Base-by-base conservation (phyloP, 2,888 invertebrate species). In the Metalampra italica region DNA sequence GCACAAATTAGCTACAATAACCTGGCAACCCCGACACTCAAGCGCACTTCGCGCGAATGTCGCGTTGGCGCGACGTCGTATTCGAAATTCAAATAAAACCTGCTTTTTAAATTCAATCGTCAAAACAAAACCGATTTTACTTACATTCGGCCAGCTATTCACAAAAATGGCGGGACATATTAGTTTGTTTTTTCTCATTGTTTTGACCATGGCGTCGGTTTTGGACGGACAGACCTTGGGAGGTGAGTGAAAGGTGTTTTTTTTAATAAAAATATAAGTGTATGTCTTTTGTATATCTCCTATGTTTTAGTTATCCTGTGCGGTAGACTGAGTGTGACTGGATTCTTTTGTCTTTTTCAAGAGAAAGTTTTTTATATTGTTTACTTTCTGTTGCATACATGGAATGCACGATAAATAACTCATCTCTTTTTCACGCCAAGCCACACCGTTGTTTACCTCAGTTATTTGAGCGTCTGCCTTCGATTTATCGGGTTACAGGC, bases 161-260 rank as follows among this genome's bases (percentile, higher is more conserved):
- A 29, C 42, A 11, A 75, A 68, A 72, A 81, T 80, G 78, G 65
- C 59, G 59, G 63, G 60, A 50, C 59, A 62, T 50, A 63, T 60
- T 52, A 64, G 62, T 70, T 64, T 80, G 45, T 68, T 74, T 55
- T 59, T 68, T 62, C 61, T 76, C 38, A 54, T 68, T 57, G 59
- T 73, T 54, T 59, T 68, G 53, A 58, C 68, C 29, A 64, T 77
- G 64, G 71, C 72, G 51, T 62, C 75, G 46, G 70, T 78, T 51
- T 61, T 78, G 59, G 74, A 78, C 53, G 83, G 79, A 47, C 84
- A 85, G 64, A 81, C 82, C 78, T 82, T 84, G 82, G 72, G 76
- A 48, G 87, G 86, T 86, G 56, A 87, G 87, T 85, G 84, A 87
- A 85, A 85, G 85, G 84, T 46, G 64, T 65, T 68, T 73, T 69